A percentile compares a stretch with the other conserved stretches of the same genome.
phyloP scores from a whole-genome alignment of 1,140 invertebrate genomes.

The Antheraea pernyi region DNA sequence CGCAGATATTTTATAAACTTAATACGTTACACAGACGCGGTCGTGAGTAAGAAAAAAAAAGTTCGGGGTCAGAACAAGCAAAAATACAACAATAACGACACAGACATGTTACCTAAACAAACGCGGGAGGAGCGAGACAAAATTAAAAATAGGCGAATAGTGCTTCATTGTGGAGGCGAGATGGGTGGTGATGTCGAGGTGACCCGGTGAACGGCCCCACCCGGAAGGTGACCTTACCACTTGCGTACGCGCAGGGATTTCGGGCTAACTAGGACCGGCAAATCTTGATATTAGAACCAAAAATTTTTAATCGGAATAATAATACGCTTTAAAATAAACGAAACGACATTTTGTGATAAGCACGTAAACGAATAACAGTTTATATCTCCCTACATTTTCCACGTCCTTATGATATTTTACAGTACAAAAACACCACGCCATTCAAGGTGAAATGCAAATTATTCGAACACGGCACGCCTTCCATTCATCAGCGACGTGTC shows the following conservation, averaged over 20 bases:
- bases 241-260: constrained; percentile 40
- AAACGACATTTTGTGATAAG: not conserved
- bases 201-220: constrained; percentile 63
- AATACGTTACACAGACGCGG: not conserved
- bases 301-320: not conserved
- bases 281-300: constrained; percentile 23
- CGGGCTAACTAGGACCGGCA: constrained; percentile 33
- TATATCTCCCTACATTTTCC: not conserved
- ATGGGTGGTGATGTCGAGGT: constrained; percentile 38
- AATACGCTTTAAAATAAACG: too few relatives aligned
- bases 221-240: constrained; percentile 65
- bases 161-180: constrained; percentile 34
- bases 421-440: not conserved
- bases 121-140: constrained; percentile 4
- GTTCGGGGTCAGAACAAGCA: not conserved
- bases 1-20: not conserved
- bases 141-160: constrained; percentile 33
- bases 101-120: not conserved
- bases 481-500: not conserved
- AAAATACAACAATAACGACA: not conserved
- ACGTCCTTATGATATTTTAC: not conserved
- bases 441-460: not conserved
- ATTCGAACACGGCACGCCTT: not conserved
- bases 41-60: not conserved
- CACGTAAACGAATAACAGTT: not conserved